Base-by-base conservation (phyloP, 2,113 vertebrate species). In the Cephalopterus ornatus region DNA sequence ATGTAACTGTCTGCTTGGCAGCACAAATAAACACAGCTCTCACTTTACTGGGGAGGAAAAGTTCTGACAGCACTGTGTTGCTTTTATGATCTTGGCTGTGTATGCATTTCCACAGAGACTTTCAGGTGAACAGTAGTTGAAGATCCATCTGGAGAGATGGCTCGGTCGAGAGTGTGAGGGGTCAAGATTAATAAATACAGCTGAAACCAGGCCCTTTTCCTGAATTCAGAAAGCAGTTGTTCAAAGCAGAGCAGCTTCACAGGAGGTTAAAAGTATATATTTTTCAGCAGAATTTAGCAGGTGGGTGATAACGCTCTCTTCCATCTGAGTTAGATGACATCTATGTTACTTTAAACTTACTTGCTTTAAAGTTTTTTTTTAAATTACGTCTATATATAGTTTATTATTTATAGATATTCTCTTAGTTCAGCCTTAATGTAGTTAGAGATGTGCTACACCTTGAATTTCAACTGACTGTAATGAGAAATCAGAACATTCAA, bases 181-280 rank as follows among this genome's bases (percentile, higher is more conserved):
- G 73, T 95, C 74, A 95, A 73, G 66, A 85, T 88, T 87, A 68
- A 91, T 91, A 88, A 96, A 94, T 89, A 84, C 58, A 94, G 47
- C 86, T 96, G 77, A 90, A 79, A 77, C 28, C 27, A 78, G 33
- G n/a, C 91, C n/a, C 47, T 76, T 79, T 94, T 90, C 63, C 56
- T 78, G 82, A 67, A 46, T 33, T 82, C 35, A 49, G 62, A 86
- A 96, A 86, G 49, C 24, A 67, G 86, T 92, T 66, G 19, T 61
- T 92, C 52, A 80, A 81, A 55, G 50, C 62, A 95, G 49, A 95
- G 47, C 27, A 80, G 62, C 46, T 96, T 91, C 42, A 89, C 21
- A 89, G 56, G 23, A 59, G 3, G 6, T 66, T 39, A 76, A 85
- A 95, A 56, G 84, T 17, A 41, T 33, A 1, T 30, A 10, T 75